A percentile compares a stretch with the other conserved stretches of the same genome.
Conservation (phyloP, 2,888 invertebrate species). For the Adelphocoris suturalis region DNA sequence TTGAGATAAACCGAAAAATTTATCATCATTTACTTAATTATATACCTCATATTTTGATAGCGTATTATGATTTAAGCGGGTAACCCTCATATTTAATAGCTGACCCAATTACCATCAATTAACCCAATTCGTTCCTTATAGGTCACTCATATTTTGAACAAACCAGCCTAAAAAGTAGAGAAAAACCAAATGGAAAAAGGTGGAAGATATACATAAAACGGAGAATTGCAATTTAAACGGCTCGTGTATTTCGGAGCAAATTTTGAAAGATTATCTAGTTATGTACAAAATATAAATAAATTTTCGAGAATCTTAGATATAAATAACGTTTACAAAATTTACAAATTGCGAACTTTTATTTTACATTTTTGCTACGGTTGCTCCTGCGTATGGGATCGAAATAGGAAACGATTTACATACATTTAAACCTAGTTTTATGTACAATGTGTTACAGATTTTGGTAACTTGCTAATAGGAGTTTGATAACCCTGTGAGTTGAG, state of each 20-base stretch:
- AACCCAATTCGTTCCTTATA: no score
- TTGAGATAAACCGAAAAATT: no score
- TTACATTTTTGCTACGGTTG: slow-evolving; percentile 9
- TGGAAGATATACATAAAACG: no score
- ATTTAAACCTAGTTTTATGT: slow-evolving; percentile 20
- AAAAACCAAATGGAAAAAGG: no score
- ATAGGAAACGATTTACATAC: neutral
- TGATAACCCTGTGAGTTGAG: slow-evolving; percentile 56
- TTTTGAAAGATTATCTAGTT: slow-evolving; percentile 17
- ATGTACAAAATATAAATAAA: slow-evolving; percentile 64
- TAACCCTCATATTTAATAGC: no score
- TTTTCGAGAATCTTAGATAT: slow-evolving; percentile 28
- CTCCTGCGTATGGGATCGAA: slow-evolving; percentile 21
- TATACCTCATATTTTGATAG: no score
- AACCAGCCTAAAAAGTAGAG: no score
- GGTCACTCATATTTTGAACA: no score
- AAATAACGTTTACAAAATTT: slow-evolving; percentile 41
- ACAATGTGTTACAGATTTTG: slow-evolving; percentile 56
- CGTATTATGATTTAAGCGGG: no score
- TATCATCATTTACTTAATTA: no score
- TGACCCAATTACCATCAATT: no score
- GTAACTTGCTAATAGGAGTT: slow-evolving; percentile 57
- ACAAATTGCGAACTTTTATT: slow-evolving; percentile 23
- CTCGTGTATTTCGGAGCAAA: slow-evolving; percentile 19
- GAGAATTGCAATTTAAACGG: slow-evolving; percentile 1